These are phyloP conservation scores for Xerus inauris DNA, from an alignment of 2,113 vertebrate genomes.

Conservation along the genomic window DNA sequence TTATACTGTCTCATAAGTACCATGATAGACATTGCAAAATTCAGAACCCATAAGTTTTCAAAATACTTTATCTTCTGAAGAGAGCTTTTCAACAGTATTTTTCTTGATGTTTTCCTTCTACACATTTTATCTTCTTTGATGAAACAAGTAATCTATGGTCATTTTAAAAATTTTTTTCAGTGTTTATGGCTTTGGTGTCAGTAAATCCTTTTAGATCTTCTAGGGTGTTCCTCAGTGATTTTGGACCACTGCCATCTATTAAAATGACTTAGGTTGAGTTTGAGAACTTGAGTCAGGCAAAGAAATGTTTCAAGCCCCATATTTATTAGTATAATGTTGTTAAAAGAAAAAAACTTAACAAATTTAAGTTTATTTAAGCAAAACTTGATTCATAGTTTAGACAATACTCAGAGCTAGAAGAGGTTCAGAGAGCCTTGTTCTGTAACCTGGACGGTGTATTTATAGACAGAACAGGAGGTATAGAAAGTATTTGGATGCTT, in stretches of 20 bases:
- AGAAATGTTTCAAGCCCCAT: background rate
- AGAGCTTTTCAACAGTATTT: background rate
- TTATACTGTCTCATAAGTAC: background rate
- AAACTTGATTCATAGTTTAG: background rate
- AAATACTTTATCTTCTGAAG: background rate
- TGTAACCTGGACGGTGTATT: background rate
- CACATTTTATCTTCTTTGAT: background rate
- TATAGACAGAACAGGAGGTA: background rate
- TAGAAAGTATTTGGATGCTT: background rate
- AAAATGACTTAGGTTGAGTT: background rate
- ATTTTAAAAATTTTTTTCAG: background rate
- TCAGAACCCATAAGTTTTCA: background rate
- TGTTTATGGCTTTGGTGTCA: background rate
- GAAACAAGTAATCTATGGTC: background rate
- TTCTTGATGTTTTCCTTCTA: background rate
- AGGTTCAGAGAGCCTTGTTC: background rate
- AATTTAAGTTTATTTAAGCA: background rate
- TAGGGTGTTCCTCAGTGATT: background rate
- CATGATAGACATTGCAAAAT: background rate
- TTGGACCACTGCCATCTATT: background rate
- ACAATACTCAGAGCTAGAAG: background rate
- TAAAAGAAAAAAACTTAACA: background rate
- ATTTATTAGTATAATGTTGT: background rate
- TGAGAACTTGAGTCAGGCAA: background rate
- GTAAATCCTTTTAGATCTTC: background rate